Evolutionary conservation across 2,797 vertebrate species (phyloP).

Genomic region (Karalla daura): DNA sequence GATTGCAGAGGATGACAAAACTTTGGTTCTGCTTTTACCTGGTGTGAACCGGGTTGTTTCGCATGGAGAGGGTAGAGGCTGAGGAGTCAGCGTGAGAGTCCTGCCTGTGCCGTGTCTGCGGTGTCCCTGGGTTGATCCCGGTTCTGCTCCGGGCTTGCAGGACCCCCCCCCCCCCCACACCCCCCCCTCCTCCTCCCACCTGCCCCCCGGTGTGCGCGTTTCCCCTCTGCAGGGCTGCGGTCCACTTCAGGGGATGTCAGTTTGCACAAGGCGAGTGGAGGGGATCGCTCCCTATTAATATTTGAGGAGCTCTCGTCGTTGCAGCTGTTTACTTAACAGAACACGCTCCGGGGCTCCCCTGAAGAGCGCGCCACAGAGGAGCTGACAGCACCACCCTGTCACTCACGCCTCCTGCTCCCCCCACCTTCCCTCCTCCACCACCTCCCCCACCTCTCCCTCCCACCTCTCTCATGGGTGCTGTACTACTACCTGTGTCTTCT

Average conservation of each 20-base stretch:
- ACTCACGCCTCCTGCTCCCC: slow-evolving; percentile 56
- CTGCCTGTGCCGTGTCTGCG: too few relatives aligned
- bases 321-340: slow-evolving; percentile 83
- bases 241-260: slow-evolving; percentile 56
- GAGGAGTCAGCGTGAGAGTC: too few relatives aligned
- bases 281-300: slow-evolving; percentile 78
- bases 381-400: slow-evolving; percentile 73
- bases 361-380: slow-evolving; percentile 57
- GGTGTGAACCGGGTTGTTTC: too few relatives aligned
- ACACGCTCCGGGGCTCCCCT: slow-evolving; percentile 71
- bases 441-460: slow-evolving; percentile 16
- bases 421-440: neutral
- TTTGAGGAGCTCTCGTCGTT: slow-evolving; percentile 76
- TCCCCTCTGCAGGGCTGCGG: slow-evolving; percentile 11
- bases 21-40: too few relatives aligned
- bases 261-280: slow-evolving; percentile 49
- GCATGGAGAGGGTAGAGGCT: too few relatives aligned
- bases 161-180: too few relatives aligned
- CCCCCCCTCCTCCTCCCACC: too few relatives aligned
- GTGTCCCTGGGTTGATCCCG: slow-evolving; percentile 7
- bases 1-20: too few relatives aligned
- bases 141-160: slow-evolving; percentile 32
- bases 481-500: slow-evolving; percentile 49
- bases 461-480: slow-evolving; percentile 32
- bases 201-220: too few relatives aligned